Evolutionary conservation across 2,113 vertebrate genomes (phyloP), one percentile per base, ranked within the genome.

Genomic region (Tonatia bakeri): DNA sequence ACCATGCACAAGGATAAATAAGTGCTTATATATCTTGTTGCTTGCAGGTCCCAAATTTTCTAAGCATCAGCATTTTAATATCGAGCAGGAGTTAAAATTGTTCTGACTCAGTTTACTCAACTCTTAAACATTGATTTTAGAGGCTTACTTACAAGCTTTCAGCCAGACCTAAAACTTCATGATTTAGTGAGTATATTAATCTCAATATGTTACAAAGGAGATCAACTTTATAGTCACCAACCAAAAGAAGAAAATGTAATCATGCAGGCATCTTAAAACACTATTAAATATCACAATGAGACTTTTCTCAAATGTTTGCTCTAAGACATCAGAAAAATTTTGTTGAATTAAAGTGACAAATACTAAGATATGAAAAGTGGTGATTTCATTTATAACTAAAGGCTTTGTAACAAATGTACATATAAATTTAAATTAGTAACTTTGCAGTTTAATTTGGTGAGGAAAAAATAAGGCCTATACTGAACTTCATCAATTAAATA

Each of bases 401-500:
- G 26, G 1, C 14, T n/a, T 36, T 89, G 1, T 52, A 38, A 59
- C 7, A 59, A 70, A 73, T n/a, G 3, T 61, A 45, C 33, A 28
- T 11, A 89, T 56, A 17, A 45, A 70, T 88, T 85, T 61, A 94
- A 70, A 76, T 87, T 11, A 92, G 36, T 20, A 56, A 87, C 14
- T n/a, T 20, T 12, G 1, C 81, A 5, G 40, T 54, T 82, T 81
- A 59, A 38, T 79, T 87, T 33, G n/a, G 24, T 86, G n/a, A 91
- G 16, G 16, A 67, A 80, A 79, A 94, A 83, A 70, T 38, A 69
- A 77, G 5, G 5, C 3, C 1, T 22, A 17, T 80, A 75, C 1
- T 70, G 31, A 94, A 31, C 26, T 72, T 87, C 80, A 36, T 47
- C 92, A 70, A 31, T 26, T 90, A 89, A 89, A 95, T 65, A 91